Conservation (phyloP, 2,888 invertebrate genomes). For the Pachydiplax longipennis region DNA sequence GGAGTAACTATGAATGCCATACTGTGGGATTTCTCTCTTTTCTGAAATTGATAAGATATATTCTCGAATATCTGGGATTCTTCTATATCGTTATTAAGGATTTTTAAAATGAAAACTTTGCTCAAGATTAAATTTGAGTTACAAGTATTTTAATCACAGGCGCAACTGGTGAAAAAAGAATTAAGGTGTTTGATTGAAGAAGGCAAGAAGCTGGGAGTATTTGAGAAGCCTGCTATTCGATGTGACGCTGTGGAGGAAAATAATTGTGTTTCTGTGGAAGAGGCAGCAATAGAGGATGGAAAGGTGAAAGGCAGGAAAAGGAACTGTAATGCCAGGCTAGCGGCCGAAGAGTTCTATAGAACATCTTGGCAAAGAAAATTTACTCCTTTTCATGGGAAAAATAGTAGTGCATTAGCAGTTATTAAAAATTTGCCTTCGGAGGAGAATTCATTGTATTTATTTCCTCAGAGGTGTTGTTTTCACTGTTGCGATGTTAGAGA, state of each 20-base stretch:
- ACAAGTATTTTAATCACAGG: not conserved
- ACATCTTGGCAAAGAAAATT: conserved; percentile 56
- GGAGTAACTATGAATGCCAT: too few species aligned
- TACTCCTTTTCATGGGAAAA: conserved; percentile 65
- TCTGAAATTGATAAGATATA: too few species aligned
- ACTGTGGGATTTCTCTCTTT: too few species aligned
- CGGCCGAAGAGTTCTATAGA: conserved; percentile 59
- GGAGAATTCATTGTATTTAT: conserved; percentile 62
- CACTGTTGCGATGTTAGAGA: conserved; percentile 72
- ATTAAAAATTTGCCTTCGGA: conserved; percentile 62
- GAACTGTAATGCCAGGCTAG: conserved; percentile 58
- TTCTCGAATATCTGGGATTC: too few species aligned
- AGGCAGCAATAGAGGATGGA: not conserved
- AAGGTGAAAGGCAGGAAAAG: conserved; percentile 53
- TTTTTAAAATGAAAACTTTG: too few species aligned
- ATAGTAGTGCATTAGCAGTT: conserved; percentile 63
- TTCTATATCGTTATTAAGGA: too few species aligned
- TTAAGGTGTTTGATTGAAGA: conserved; percentile 53
- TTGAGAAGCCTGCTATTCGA: conserved; percentile 49
- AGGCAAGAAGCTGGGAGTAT: conserved; percentile 53
- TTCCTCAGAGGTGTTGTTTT: conserved; percentile 73
- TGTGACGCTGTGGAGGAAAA: not conserved
- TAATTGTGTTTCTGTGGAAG: not conserved
- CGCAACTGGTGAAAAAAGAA: conserved; percentile 54
- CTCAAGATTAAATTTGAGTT: too few species aligned